Evolutionary conservation across 1,140 invertebrate genomes (phyloP).

Genomic region (silkworm (Bombyx mori)): ASM3026992v2 NC_085107.1:11115001-11115500

Average conservation of each 20-base stretch:
- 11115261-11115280: slow-evolving; percentile 28
- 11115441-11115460: slow-evolving; percentile 25
- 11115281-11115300: slow-evolving; percentile 42
- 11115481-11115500: not conserved
- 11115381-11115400: slow-evolving; percentile 20
- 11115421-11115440: slow-evolving; percentile 27
- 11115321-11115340: slow-evolving; percentile 32
- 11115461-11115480: slow-evolving; percentile 14
- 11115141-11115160: not conserved
- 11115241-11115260: slow-evolving; percentile 39
- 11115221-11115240: slow-evolving; percentile 42
- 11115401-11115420: slow-evolving; percentile 37
- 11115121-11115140: slow-evolving; percentile 7
- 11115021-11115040: slow-evolving; percentile 4
- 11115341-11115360: slow-evolving; percentile 43
- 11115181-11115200: slow-evolving; percentile 8
- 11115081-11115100: slow-evolving; percentile 22
- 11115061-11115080: slow-evolving; percentile 23
- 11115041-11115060: slow-evolving; percentile 16
- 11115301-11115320: slow-evolving; percentile 41
- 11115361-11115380: slow-evolving; percentile 32
- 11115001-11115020: slow-evolving; percentile 6
- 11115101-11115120: slow-evolving; percentile 23
- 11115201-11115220: slow-evolving; percentile 25
- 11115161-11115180: slow-evolving; percentile 10